A percentile compares a stretch with the other conserved stretches of the same genome.
phyloP scores from a whole-genome alignment of 1,140 invertebrate species.

The Drosophila burlai region DNA sequence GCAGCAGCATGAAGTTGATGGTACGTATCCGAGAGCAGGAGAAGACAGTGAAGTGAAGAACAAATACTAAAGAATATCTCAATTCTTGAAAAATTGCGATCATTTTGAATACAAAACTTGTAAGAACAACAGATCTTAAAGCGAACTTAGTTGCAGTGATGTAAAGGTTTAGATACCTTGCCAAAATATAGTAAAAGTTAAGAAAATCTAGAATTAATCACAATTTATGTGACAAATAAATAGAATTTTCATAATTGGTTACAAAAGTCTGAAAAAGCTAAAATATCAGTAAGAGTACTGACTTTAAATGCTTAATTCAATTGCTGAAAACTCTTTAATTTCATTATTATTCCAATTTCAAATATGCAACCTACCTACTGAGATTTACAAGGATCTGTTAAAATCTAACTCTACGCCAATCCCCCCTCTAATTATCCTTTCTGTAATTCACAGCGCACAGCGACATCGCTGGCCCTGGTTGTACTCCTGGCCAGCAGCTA shows the following conservation, averaged over 20 bases:
- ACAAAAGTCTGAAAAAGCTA: not conserved
- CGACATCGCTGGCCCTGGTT: conserved; percentile 86
- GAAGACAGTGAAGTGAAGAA: conserved; percentile 41
- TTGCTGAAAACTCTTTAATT: not conserved
- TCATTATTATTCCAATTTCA: not conserved
- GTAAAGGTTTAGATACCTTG: not conserved
- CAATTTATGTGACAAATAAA: not conserved
- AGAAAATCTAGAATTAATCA: not conserved
- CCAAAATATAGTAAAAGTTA: not conserved
- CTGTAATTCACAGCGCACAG: conserved; percentile 76
- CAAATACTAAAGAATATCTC: conserved; percentile 24
- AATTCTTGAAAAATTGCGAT: not conserved
- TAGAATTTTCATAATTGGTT: no score
- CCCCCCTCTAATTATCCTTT: not conserved
- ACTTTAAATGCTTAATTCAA: not conserved
- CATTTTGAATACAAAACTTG: not conserved
- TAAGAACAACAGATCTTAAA: not conserved
- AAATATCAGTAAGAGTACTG: not conserved
- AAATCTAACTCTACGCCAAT: not conserved
- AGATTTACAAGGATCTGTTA: no score
- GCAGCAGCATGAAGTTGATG: conserved; percentile 77
- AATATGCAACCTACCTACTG: not conserved
- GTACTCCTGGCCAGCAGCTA: conserved; percentile 84
- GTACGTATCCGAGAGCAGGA: conserved; percentile 55
- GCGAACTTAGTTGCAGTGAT: not conserved